Evolutionary conservation across 2,888 invertebrate species (phyloP).

Genomic region (Diplolepis rosae): DNA sequence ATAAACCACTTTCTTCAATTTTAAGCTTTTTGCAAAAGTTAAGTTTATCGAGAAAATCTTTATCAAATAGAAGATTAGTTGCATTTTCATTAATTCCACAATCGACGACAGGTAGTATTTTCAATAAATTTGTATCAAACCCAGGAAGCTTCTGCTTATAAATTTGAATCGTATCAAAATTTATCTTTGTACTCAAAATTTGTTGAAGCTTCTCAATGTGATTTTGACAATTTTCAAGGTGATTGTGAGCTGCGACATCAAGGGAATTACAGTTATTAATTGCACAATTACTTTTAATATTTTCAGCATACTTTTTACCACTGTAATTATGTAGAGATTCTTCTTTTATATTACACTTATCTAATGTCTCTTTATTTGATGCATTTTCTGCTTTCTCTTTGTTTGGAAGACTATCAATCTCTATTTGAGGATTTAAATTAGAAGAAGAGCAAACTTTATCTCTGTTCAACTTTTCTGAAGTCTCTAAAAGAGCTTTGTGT

Average conservation of each 20-base stretch:
- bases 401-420: not conserved
- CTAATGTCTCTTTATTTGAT: slow-evolving; percentile 5
- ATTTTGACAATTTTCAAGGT: slow-evolving; percentile 56
- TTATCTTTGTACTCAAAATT: slow-evolving; percentile 61
- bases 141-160: slow-evolving; percentile 59
- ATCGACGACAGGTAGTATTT: slow-evolving; percentile 43
- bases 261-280: no score
- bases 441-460: not conserved
- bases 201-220: slow-evolving; percentile 63
- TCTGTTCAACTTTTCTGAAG: not conserved
- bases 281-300: not conserved
- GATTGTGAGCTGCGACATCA: slow-evolving; percentile 51
- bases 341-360: not conserved
- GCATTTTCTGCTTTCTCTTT: slow-evolving; percentile 18
- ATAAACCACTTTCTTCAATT: slow-evolving; percentile 57
- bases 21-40: slow-evolving; percentile 58
- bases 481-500: not conserved
- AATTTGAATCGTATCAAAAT: slow-evolving; percentile 58
- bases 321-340: slow-evolving; percentile 8
- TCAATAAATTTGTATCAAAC: slow-evolving; percentile 40
- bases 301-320: slow-evolving; percentile 14
- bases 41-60: slow-evolving; percentile 60
- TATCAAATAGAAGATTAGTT: slow-evolving; percentile 53
- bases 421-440: not conserved
- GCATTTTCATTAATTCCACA: slow-evolving; percentile 53